Conservation (phyloP, 53 echinoderm and acorn worm genomes). For the Crossaster papposus region DNA sequence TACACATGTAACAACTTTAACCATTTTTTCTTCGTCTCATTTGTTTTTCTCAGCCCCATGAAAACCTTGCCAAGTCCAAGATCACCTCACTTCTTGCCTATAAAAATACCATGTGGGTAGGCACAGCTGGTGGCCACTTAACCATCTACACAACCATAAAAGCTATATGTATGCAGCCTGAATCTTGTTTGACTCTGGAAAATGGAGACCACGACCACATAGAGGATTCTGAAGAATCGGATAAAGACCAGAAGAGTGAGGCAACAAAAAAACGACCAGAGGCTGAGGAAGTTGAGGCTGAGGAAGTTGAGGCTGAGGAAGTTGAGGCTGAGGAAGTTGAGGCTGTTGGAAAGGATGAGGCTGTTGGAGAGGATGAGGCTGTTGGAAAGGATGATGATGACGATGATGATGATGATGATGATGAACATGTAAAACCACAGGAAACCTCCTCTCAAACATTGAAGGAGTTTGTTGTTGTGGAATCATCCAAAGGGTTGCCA, state of each 20-base stretch:
- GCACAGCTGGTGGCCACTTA: conserved; percentile 85
- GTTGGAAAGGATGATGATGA: conserved; percentile 30
- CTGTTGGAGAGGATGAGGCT: no score
- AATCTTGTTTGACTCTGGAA: background rate
- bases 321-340: conserved; percentile 30
- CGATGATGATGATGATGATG: conserved; percentile 36
- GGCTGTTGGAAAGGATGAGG: no score
- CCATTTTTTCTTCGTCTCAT: background rate
- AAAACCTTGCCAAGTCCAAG: conserved; percentile 65
- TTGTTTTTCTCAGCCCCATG: conserved; percentile 58
- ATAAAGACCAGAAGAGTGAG: background rate
- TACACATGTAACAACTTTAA: no score
- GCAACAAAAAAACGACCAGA: background rate
- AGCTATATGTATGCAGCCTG: conserved; percentile 17
- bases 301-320: conserved; percentile 20
- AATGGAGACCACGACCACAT: background rate
- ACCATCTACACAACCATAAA: conserved; percentile 75
- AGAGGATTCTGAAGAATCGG: conserved; percentile 13
- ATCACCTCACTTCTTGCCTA: conserved; percentile 83
- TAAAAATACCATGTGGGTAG: conserved; percentile 88
- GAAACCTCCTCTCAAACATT: conserved; percentile 62
- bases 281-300: conserved; percentile 18
- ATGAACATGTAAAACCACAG: background rate
- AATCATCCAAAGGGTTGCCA: conserved; percentile 49
- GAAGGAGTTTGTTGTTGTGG: conserved; percentile 83